Evolutionary conservation across 2,888 invertebrate species (phyloP).

Genomic region (Orthosia gracilis): DNA sequence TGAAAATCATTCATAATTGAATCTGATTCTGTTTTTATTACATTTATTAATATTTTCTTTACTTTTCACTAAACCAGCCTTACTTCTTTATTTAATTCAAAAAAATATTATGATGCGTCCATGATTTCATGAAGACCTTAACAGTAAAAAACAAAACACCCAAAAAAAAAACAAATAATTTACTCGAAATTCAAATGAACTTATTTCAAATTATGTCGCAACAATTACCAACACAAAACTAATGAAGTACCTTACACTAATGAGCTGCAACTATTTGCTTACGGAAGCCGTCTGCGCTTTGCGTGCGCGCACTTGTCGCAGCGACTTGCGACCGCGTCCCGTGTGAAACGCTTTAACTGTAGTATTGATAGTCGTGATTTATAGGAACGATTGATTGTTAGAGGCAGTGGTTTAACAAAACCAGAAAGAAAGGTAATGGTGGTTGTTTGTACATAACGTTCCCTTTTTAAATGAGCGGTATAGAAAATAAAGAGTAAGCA

Average conservation of each 20-base stretch:
- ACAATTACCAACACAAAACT: constrained; percentile 32
- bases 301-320: constrained; percentile 60
- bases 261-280: constrained; percentile 62
- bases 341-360: constrained; percentile 61
- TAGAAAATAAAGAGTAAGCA: too few species aligned
- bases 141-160: not conserved
- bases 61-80: too few species aligned
- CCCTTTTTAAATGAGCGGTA: not conserved
- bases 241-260: constrained; percentile 52
- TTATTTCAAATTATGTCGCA: constrained; percentile 1
- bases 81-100: too few species aligned
- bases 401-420: constrained; percentile 15
- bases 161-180: not conserved
- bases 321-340: constrained; percentile 29
- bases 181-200: constrained; percentile 7
- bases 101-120: too few species aligned
- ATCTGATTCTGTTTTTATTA: too few species aligned
- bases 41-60: too few species aligned
- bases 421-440: not conserved
- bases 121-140: too few species aligned
- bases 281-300: constrained; percentile 55
- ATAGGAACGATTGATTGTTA: constrained; percentile 40
- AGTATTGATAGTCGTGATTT: constrained; percentile 58
- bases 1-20: too few species aligned
- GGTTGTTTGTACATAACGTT: not conserved